Conservation (phyloP, 2,797 vertebrate species). For the Micromesistius poutassou region DNA sequence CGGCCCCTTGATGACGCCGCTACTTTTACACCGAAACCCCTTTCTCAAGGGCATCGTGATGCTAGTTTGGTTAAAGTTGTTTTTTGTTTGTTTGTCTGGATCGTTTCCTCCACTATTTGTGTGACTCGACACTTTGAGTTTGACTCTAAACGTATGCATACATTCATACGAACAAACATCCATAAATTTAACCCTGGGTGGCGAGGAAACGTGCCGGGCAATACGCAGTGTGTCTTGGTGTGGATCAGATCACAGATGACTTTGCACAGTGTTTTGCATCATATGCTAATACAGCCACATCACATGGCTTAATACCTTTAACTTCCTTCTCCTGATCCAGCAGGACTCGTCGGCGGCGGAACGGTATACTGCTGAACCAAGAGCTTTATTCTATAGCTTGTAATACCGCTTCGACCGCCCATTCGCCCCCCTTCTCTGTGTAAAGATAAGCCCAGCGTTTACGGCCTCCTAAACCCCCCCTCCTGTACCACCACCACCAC, state of each 20-base stretch:
- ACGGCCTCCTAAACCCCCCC: constrained; percentile 59
- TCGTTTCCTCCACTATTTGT: no score
- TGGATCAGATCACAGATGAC: not conserved
- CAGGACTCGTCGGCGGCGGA: constrained; percentile 42
- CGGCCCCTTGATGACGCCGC: not conserved
- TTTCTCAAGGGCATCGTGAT: not conserved
- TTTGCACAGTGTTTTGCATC: no score
- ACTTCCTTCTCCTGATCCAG: constrained; percentile 49
- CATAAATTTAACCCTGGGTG: not conserved
- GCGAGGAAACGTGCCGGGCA: not conserved
- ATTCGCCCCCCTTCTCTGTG: constrained; percentile 64
- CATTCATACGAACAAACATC: not conserved
- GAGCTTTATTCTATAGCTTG: constrained; percentile 71
- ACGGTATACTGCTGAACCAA: constrained; percentile 67
- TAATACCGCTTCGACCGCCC: constrained; percentile 80
- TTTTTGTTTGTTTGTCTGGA: not conserved
- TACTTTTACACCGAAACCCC: not conserved
- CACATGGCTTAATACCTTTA: constrained; percentile 9
- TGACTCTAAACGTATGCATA: not conserved
- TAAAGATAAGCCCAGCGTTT: constrained; percentile 76
- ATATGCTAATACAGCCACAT: not conserved
- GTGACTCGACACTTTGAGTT: not conserved
- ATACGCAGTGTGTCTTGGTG: not conserved
- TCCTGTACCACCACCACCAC: constrained; percentile 31
- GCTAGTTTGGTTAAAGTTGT: not conserved